A percentile compares a stretch with the other conserved stretches of the same genome.
phyloP scores from a whole-genome alignment of 2,797 vertebrate species.

The Centropyge bicolor region DNA sequence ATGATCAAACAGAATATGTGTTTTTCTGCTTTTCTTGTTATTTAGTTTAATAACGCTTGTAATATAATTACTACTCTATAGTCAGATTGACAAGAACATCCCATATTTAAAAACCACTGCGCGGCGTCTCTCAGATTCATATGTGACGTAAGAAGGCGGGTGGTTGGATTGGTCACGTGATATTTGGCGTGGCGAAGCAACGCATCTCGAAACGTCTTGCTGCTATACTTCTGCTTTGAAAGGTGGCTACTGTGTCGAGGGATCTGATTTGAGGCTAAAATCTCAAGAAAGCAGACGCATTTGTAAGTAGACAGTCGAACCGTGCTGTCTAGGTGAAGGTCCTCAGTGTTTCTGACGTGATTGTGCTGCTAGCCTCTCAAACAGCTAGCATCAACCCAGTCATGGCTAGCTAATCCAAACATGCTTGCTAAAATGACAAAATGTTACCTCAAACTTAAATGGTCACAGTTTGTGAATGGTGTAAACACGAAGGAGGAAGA shows the following conservation, averaged over 20 bases:
- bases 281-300: neutral
- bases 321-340: neutral
- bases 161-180: neutral
- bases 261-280: neutral
- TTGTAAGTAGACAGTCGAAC: slow-evolving; percentile 54
- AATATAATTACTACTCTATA: neutral
- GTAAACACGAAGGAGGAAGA: neutral
- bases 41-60: neutral
- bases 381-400: slow-evolving; percentile 27
- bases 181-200: slow-evolving; percentile 14
- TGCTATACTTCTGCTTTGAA: neutral
- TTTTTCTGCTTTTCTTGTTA: accelerated
- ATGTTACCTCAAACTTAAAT: neutral
- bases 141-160: neutral
- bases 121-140: neutral
- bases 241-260: no score
- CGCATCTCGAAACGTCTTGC: neutral
- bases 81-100: neutral
- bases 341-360: slow-evolving; percentile 29
- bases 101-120: neutral
- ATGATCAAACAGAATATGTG: no score
- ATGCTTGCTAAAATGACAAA: neutral
- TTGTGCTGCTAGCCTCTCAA: slow-evolving; percentile 27
- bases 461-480: neutral
- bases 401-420: neutral